A percentile compares a stretch with the other conserved stretches of the same genome.
Conservation (phyloP, 2,888 invertebrate genomes). For the Amphiduros pacificus region DNA sequence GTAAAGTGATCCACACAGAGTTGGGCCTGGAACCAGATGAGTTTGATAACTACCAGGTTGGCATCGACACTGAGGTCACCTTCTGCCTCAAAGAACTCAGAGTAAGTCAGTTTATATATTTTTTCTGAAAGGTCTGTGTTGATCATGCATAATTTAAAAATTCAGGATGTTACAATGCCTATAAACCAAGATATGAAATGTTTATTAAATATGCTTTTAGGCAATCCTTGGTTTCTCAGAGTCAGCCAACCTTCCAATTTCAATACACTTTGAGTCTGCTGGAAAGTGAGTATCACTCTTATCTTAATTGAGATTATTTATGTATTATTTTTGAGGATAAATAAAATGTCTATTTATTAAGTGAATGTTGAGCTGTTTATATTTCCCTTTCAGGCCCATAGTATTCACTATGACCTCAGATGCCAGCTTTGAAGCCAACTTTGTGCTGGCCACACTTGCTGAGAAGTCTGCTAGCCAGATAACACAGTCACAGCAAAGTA, state of each 20-base stretch:
- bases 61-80: constrained; percentile 73
- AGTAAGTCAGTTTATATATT: constrained; percentile 53
- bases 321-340: neutral
- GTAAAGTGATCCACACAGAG: constrained; percentile 77
- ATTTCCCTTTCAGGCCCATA: constrained; percentile 66
- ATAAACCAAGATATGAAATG: neutral
- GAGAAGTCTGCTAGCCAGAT: constrained; percentile 46
- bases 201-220: constrained; percentile 36
- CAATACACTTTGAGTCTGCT: constrained; percentile 74
- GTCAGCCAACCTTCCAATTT: constrained; percentile 70
- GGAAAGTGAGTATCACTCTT: constrained; percentile 67
- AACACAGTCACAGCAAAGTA: neutral
- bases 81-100: constrained; percentile 84
- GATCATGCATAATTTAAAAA: neutral
- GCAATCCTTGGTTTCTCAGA: constrained; percentile 80
- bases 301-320: neutral
- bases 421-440: constrained; percentile 75
- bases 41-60: constrained; percentile 72
- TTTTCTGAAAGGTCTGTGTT: neutral
- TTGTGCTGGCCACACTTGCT: constrained; percentile 79
- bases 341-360: neutral
- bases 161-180: neutral
- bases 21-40: constrained; percentile 73
- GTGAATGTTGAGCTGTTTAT: constrained; percentile 1
- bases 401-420: constrained; percentile 75